These are phyloP conservation scores for Menidia menidia DNA, from an alignment of 2,797 vertebrate species.

Conservation along the genomic window DNA sequence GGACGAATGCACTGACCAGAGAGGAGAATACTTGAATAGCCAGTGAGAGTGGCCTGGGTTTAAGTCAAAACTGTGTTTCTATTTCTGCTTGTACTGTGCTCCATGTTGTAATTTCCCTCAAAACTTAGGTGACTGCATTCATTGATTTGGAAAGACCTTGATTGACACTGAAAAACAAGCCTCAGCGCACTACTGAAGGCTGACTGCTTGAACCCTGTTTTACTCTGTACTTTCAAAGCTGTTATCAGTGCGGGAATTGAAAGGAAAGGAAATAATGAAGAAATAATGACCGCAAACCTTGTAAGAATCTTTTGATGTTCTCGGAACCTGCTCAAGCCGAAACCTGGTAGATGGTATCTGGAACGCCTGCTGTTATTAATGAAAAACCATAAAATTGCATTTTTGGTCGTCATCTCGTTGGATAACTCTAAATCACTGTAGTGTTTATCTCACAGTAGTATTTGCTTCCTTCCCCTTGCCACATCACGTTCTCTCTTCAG, in stretches of 20 bases:
- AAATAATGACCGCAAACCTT: no score
- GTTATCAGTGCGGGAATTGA: background rate
- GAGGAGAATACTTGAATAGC: background rate
- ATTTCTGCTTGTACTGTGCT: no score
- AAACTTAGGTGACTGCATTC: no score
- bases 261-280: background rate
- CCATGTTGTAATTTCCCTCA: no score
- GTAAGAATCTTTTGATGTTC: background rate
- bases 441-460: conserved; percentile 45
- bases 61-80: no score
- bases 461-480: conserved; percentile 49
- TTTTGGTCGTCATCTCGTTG: conserved; percentile 54
- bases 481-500: conserved; percentile 43
- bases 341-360: conserved; percentile 4
- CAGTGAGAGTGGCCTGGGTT: background rate
- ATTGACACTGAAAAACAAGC: no score
- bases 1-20: conserved; percentile 36
- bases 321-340: background rate
- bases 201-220: no score
- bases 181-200: no score
- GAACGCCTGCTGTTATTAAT: conserved; percentile 36
- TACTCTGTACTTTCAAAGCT: background rate
- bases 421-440: conserved; percentile 65
- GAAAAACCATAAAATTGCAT: conserved; percentile 35
- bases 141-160: no score